Evolutionary conservation across 1,140 invertebrate genomes (phyloP).

Genomic region (Aphidius ervi): DNA sequence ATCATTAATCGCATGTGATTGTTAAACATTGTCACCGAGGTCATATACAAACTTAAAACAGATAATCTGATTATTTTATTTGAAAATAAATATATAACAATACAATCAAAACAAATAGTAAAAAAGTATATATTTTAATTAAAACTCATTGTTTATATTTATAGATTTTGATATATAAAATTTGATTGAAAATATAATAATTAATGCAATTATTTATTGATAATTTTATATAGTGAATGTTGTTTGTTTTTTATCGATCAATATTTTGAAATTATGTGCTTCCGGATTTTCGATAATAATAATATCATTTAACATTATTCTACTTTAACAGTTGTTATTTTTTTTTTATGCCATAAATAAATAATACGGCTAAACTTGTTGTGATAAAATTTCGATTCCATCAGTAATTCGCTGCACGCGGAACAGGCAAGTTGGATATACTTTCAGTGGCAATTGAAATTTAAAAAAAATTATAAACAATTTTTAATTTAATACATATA

Average conservation of each 20-base stretch:
- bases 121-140: background rate
- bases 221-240: background rate
- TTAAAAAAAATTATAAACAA: too few relatives aligned
- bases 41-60: background rate
- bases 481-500: too few relatives aligned
- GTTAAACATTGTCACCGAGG: too few relatives aligned
- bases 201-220: background rate
- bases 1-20: too few relatives aligned
- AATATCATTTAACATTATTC: background rate
- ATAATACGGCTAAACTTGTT: constrained; percentile 13
- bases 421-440: background rate
- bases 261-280: constrained; percentile 23
- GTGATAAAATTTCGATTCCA: constrained; percentile 13
- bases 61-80: background rate
- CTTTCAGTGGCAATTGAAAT: too few relatives aligned
- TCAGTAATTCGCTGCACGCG: background rate
- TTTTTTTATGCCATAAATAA: background rate
- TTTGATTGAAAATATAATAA: background rate
- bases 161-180: too few relatives aligned
- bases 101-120: background rate
- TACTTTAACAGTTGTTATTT: background rate
- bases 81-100: background rate
- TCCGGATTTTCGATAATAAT: constrained; percentile 10
- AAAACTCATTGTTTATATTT: too few relatives aligned
- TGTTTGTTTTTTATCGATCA: constrained; percentile 4